Evolutionary conservation across 2,888 invertebrate genomes (phyloP).

Genomic region (Dasysyrphus albostriatus): DNA sequence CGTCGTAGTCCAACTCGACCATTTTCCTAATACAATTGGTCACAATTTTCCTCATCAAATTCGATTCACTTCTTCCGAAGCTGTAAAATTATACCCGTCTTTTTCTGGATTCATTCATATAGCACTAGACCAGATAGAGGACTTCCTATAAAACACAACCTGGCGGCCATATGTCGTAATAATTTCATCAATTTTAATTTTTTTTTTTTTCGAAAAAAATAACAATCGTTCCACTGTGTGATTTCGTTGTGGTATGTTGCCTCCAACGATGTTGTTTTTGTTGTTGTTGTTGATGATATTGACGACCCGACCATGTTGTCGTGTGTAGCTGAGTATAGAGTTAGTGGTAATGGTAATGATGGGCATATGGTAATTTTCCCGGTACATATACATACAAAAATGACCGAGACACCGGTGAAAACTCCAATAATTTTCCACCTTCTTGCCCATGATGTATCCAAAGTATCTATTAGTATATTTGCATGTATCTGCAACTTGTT

Average conservation of each 20-base stretch:
- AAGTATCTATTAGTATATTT: constrained; percentile 23
- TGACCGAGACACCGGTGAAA: constrained; percentile 35
- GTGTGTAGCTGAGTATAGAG: not conserved
- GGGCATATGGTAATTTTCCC: constrained; percentile 68
- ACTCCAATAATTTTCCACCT: constrained; percentile 41
- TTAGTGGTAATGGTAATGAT: constrained; percentile 56
- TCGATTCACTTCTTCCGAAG: constrained; percentile 72
- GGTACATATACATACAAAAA: not conserved
- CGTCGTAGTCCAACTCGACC: constrained; percentile 14
- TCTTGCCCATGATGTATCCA: constrained; percentile 32
- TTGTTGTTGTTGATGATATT: constrained; percentile 13
- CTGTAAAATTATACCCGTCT: constrained; percentile 47
- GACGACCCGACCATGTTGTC: constrained; percentile 45
- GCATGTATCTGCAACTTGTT: constrained; percentile 14
- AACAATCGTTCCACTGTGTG: constrained; percentile 66
- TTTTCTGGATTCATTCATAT: constrained; percentile 29
- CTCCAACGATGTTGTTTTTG: constrained; percentile 17
- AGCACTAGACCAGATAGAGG: constrained; percentile 37
- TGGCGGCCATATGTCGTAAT: constrained; percentile 73
- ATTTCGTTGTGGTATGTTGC: constrained; percentile 56
- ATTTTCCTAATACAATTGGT: constrained; percentile 51
- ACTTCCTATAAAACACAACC: constrained; percentile 61
- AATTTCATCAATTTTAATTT: constrained; percentile 70
- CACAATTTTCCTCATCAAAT: constrained; percentile 74
- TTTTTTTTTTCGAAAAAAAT: constrained; percentile 33